These are phyloP conservation scores for Trichosurus vulpecula DNA, from an alignment of 2,797 vertebrate species.

Conservation along the genomic window DNA sequence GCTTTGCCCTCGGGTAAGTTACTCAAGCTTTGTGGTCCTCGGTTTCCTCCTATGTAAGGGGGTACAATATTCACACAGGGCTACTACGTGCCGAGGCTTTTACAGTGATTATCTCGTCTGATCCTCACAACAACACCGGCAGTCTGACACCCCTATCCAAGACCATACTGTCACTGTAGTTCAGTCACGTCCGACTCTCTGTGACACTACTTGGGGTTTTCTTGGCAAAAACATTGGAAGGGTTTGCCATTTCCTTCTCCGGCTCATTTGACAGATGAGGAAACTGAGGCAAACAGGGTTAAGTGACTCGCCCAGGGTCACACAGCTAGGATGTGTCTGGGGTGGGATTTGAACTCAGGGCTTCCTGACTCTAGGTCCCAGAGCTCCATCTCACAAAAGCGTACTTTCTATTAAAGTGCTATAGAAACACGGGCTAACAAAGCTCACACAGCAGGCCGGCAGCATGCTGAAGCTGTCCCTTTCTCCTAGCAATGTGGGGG, in stretches of 20 bases:
- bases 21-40: neutral
- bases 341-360: neutral
- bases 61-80: neutral
- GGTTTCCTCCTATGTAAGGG: neutral
- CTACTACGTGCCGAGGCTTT: neutral
- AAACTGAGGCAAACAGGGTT: neutral
- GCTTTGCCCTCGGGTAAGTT: neutral
- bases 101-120: neutral
- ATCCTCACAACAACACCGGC: neutral
- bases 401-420: too few species aligned
- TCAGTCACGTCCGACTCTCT: too few species aligned
- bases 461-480: slow-evolving; percentile 23
- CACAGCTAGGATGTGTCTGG: neutral
- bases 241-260: too few species aligned
- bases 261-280: too few species aligned
- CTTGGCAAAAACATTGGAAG: too few species aligned
- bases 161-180: too few species aligned
- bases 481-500: slow-evolving; percentile 39
- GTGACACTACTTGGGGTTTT: too few species aligned
- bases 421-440: neutral
- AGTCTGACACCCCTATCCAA: too few species aligned
- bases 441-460: slow-evolving; percentile 17
- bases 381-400: neutral
- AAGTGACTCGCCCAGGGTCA: neutral
- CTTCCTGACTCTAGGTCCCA: neutral